A percentile compares a stretch with the other conserved stretches of the same genome.
Conservation (phyloP, 2,888 invertebrate genomes). For the Mimumesa dahlbomi region DNA sequence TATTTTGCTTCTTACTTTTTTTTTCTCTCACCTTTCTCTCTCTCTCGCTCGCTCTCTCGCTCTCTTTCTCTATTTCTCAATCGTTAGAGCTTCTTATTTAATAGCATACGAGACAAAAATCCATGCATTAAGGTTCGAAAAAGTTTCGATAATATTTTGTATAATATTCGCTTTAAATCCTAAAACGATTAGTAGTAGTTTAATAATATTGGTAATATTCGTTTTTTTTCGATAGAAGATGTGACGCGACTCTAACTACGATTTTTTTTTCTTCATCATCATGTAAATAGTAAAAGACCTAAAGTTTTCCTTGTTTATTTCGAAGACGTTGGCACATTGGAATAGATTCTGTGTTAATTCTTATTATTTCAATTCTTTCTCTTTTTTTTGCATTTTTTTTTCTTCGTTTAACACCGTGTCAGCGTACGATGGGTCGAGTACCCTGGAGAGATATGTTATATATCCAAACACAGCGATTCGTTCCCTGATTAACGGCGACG, state of each 20-base stretch:
- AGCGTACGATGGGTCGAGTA: constrained; percentile 69
- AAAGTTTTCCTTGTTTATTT: constrained; percentile 58
- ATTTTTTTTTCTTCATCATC: constrained; percentile 45
- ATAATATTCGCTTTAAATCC: constrained; percentile 63
- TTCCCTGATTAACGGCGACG: constrained; percentile 44
- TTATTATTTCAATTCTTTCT: constrained; percentile 25
- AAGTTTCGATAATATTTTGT: constrained; percentile 59
- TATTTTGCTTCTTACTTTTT: constrained; percentile 62
- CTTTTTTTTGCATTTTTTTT: constrained; percentile 35
- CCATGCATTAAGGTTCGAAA: constrained; percentile 69
- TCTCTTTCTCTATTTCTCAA: constrained; percentile 9
- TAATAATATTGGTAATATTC: constrained; percentile 69
- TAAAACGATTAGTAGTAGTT: constrained; percentile 66
- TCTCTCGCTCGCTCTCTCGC: constrained; percentile 4
- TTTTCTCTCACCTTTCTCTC: constrained; percentile 13
- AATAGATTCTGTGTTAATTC: constrained; percentile 65
- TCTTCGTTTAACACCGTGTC: constrained; percentile 53
- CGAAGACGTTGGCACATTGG: constrained; percentile 77
- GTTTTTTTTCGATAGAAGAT: constrained; percentile 65
- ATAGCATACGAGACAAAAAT: constrained; percentile 71
- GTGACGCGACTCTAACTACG: constrained; percentile 61
- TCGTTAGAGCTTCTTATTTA: constrained; percentile 35
- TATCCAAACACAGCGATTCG: constrained; percentile 31
- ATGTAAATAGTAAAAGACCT: constrained; percentile 71
- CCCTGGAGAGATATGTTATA: constrained; percentile 78